Base-by-base conservation (phyloP, 2,888 invertebrate genomes). In the Chouioia cunea region DNA sequence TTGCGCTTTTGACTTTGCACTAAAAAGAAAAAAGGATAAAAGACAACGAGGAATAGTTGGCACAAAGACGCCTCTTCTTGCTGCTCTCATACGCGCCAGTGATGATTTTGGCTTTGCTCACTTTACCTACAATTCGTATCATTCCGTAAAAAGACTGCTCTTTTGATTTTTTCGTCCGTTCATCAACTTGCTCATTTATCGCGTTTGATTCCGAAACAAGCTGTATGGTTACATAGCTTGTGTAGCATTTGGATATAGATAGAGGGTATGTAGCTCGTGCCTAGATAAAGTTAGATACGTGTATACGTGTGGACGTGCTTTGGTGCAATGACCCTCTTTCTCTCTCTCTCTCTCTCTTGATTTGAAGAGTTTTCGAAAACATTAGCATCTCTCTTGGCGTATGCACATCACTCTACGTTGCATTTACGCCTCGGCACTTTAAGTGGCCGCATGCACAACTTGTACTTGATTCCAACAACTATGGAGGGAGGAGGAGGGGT, bases 261-360 rank as follows among this genome's bases (percentile, higher is more conserved):
- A 46, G n/a, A 10, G n/a, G 10, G 43, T 12, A 15, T 22, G 44
- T 44, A 63, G 48, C 14, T 27, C 22, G 48, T 18, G 68, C 4
- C 3, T 27, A 27, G 27, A 27, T 27, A 27, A 27, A 27, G 27
- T 27, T 27, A 27, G 27, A 27, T 27, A 27, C 6, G 36, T 66
- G 76, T 77, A n/a, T n/a, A n/a, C n/a, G n/a, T n/a, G n/a, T n/a
- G n/a, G n/a, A n/a, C n/a, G 77, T 82, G 81, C 82, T 83, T 83
- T 83, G 81, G 83, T 81, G 78, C 83, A 81, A 80, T 79, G 83
- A 83, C 81, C 82, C 77, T 76, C 74, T 65, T 68, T 48, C 48
- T 48, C 16, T 48, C 48, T 50, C 50, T 50, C n/a, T n/a, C n/a
- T n/a, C n/a, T 22, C 23, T 74, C 75, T 75, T 74, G 74, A 76